These are phyloP conservation scores for Onchidella celtica DNA, from an alignment of 2,888 invertebrate genomes.

Conservation along the genomic window DNA sequence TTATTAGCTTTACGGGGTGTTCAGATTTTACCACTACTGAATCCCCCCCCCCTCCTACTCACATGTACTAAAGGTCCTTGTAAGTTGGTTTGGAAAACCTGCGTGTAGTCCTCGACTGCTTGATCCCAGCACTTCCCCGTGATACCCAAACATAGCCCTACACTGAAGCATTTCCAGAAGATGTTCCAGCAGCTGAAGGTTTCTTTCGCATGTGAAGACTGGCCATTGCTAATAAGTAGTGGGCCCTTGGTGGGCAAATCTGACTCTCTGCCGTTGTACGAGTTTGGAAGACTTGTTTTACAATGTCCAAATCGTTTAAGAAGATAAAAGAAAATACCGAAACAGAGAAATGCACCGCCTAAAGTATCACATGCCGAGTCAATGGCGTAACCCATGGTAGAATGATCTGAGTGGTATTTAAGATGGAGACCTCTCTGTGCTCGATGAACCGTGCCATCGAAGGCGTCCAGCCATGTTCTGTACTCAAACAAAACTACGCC, in stretches of 20 bases:
- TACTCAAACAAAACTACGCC: constrained; percentile 90
- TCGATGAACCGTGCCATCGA: constrained; percentile 93
- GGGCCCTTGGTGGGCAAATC: not conserved
- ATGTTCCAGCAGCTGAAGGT: constrained; percentile 60
- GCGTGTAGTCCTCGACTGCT: constrained; percentile 58
- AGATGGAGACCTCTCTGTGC: constrained; percentile 22
- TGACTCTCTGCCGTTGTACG: not conserved
- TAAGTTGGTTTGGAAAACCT: constrained; percentile 57
- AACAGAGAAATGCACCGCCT: constrained; percentile 30
- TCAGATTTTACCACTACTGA: not conserved
- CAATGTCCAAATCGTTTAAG: not conserved
- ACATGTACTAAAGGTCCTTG: too few relatives aligned
- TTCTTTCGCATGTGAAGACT: not conserved
- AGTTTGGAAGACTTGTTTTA: not conserved
- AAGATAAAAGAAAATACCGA: constrained; percentile 36
- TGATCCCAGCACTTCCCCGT: constrained; percentile 69
- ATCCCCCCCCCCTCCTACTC: too few relatives aligned
- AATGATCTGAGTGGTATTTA: constrained; percentile 30
- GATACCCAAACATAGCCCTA: constrained; percentile 62
- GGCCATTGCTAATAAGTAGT: too few relatives aligned
- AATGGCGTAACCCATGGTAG: constrained; percentile 21
- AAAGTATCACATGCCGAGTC: constrained; percentile 34
- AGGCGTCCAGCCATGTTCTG: constrained; percentile 90
- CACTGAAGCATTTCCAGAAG: constrained; percentile 66
- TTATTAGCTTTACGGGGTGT: too few relatives aligned